phyloP scores from a whole-genome alignment of 2,797 vertebrate species.

The Florisuga fusca region DNA sequence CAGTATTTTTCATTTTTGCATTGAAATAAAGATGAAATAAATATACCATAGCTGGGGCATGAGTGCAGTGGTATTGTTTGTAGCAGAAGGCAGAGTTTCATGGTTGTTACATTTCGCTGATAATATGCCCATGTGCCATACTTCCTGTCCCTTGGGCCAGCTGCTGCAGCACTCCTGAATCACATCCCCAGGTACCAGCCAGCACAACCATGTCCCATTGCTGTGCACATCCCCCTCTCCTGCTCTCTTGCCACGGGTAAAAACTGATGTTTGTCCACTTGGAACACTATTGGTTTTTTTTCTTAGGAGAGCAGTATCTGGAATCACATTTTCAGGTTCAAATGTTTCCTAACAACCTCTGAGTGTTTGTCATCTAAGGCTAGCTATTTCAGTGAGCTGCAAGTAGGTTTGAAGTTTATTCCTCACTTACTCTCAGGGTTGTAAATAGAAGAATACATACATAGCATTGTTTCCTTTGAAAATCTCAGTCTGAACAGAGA shows the following conservation, averaged over 20 bases:
- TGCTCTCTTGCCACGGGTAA: background rate
- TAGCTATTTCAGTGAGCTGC: background rate
- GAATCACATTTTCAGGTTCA: background rate
- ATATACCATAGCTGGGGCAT: rapidly evolving
- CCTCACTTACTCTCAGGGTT: background rate
- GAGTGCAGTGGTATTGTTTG: background rate
- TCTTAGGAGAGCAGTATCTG: background rate
- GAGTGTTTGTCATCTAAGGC: background rate
- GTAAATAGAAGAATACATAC: background rate
- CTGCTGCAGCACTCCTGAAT: background rate
- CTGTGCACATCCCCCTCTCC: background rate
- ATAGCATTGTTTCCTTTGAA: background rate
- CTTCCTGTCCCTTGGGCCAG: rapidly evolving
- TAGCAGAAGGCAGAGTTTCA: background rate
- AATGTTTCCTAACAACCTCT: background rate
- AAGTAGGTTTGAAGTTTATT: background rate
- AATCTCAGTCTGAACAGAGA: background rate
- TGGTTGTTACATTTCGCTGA: background rate
- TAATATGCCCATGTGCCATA: background rate
- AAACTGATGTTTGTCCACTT: rapidly evolving
- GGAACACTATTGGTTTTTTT: background rate
- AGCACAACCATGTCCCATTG: rapidly evolving
- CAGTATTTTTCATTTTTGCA: background rate
- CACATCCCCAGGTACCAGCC: background rate
- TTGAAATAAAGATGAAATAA: background rate